A percentile compares a stretch with the other conserved stretches of the same genome.
phyloP scores from a whole-genome alignment of 2,797 vertebrate genomes.

The Tinamus major region DNA sequence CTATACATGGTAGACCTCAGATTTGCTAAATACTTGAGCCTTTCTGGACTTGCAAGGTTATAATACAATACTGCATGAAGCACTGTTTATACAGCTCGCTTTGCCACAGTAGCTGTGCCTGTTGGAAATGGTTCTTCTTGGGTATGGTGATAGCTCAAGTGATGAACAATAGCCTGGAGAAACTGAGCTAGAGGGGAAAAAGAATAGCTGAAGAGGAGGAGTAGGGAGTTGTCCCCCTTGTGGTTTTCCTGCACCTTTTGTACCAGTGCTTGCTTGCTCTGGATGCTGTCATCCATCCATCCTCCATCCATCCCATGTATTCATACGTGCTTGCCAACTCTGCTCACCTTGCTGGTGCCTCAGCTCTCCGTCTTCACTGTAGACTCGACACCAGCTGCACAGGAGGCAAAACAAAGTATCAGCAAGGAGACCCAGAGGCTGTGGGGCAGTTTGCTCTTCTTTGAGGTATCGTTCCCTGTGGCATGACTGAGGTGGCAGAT shows the following conservation, averaged over 20 bases:
- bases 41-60: neutral
- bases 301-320: accelerated
- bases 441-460: neutral
- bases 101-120: neutral
- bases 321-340: neutral
- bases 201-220: neutral
- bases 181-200: neutral
- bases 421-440: neutral
- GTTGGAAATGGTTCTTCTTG: accelerated
- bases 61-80: neutral
- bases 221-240: neutral
- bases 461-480: neutral
- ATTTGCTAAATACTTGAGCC: neutral
- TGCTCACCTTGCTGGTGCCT: neutral
- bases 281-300: neutral
- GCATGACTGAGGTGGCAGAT: neutral
- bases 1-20: neutral
- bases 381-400: neutral
- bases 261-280: neutral
- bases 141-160: neutral
- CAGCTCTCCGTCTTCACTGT: neutral
- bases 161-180: neutral
- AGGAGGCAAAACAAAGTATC: neutral
- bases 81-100: neutral
- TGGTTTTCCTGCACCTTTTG: neutral